phyloP scores from a whole-genome alignment of 1,140 invertebrate genomes.

The Augochlora pura region DNA sequence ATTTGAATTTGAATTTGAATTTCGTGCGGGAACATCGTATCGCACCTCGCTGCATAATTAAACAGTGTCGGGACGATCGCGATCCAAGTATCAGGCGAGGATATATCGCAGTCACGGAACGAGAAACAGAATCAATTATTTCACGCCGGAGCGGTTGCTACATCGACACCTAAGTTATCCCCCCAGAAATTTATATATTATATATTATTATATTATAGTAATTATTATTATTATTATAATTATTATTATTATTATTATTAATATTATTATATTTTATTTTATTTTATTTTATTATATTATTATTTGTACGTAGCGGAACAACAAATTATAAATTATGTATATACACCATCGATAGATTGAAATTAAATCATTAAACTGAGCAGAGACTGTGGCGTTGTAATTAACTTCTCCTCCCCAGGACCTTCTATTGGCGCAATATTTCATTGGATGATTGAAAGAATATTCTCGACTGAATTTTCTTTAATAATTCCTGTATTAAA shows the following conservation, averaged over 20 bases:
- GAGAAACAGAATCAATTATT: slow-evolving; percentile 12
- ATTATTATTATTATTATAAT: slow-evolving; percentile 62
- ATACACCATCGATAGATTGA: slow-evolving; percentile 69
- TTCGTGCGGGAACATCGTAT: slow-evolving; percentile 2
- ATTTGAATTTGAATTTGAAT: no score
- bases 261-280: slow-evolving; percentile 37
- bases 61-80: slow-evolving; percentile 2
- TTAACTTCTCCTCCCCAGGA: neutral
- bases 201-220: slow-evolving; percentile 61
- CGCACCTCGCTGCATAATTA: slow-evolving; percentile 36
- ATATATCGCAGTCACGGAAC: neutral
- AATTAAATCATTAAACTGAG: slow-evolving; percentile 60
- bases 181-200: slow-evolving; percentile 62
- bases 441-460: no score
- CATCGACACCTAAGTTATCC: slow-evolving; percentile 58
- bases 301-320: slow-evolving; percentile 70
- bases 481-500: no score
- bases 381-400: slow-evolving; percentile 26
- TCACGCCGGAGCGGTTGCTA: slow-evolving; percentile 20
- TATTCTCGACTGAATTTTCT: no score
- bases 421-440: no score
- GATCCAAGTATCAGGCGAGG: neutral
- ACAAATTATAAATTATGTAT: slow-evolving; percentile 76
- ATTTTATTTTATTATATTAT: slow-evolving; percentile 57
- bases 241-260: slow-evolving; percentile 4